Conservation (phyloP, 1,140 invertebrate genomes). For the Camponotus floridanus region DNA sequence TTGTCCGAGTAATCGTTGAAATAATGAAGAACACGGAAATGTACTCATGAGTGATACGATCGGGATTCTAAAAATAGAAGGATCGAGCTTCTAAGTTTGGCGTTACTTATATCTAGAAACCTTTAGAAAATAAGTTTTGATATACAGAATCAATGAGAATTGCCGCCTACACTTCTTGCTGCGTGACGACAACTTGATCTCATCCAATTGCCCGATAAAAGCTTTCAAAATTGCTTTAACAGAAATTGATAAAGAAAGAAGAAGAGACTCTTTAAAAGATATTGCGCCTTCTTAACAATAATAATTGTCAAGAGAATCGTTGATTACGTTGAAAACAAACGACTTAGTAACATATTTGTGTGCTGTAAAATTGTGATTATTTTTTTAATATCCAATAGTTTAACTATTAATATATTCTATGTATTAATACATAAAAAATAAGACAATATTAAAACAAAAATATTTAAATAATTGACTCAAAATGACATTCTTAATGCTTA, state of each 20-base stretch:
- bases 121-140: background rate
- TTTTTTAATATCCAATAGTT: background rate
- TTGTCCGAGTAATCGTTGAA: background rate
- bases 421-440: background rate
- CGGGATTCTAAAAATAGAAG: constrained; percentile 17
- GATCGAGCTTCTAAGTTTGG: constrained; percentile 24
- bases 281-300: background rate
- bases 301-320: background rate
- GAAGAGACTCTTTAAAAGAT: background rate
- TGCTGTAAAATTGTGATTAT: background rate
- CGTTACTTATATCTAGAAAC: constrained; percentile 15
- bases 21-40: constrained; percentile 38
- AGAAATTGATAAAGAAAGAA: constrained; percentile 13
- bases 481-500: background rate
- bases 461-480: background rate
- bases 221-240: constrained; percentile 41
- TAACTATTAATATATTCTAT: background rate
- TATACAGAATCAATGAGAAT: background rate
- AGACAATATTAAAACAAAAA: background rate
- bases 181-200: constrained; percentile 13
- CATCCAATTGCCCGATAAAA: constrained; percentile 1
- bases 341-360: background rate
- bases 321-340: background rate
- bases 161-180: constrained; percentile 32
- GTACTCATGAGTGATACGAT: background rate